Conservation (phyloP, 2,113 vertebrate species). For the Chauna torquata region DNA sequence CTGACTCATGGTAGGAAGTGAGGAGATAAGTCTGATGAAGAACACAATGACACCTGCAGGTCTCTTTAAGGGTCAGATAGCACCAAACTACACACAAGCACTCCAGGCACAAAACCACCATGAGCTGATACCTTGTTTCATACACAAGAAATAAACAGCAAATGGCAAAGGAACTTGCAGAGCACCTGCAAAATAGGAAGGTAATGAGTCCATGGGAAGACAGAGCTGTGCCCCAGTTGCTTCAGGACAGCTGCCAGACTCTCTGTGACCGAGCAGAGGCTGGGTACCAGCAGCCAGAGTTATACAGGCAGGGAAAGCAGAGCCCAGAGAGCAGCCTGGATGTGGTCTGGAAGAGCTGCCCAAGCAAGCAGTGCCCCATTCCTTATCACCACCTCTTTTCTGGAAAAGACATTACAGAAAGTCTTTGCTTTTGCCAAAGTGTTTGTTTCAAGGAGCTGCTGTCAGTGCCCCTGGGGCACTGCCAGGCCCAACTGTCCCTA, state of each 20-base stretch:
- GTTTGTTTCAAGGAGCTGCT: neutral
- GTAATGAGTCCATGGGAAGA: neutral
- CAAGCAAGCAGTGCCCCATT: neutral
- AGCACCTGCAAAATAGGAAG: neutral
- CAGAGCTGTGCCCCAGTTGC: accelerated
- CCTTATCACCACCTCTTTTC: neutral
- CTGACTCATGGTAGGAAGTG: neutral
- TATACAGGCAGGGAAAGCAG: neutral
- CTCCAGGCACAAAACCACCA: neutral
- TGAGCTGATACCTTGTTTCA: neutral
- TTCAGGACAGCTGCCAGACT: neutral
- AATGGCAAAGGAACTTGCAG: neutral
- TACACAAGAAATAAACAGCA: neutral
- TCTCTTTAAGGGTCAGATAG: neutral
- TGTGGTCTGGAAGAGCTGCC: neutral
- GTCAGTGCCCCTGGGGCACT: neutral
- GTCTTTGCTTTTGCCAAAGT: neutral
- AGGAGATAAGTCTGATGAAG: neutral
- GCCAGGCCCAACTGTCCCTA: neutral
- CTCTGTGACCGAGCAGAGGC: neutral
- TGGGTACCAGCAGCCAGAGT: neutral
- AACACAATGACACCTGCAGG: accelerated
- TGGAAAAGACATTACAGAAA: neutral
- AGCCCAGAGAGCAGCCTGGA: neutral
- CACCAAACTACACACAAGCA: neutral